Evolutionary conservation across 2,797 vertebrate species (phyloP).

Genomic region (Esox masquinongy): DNA sequence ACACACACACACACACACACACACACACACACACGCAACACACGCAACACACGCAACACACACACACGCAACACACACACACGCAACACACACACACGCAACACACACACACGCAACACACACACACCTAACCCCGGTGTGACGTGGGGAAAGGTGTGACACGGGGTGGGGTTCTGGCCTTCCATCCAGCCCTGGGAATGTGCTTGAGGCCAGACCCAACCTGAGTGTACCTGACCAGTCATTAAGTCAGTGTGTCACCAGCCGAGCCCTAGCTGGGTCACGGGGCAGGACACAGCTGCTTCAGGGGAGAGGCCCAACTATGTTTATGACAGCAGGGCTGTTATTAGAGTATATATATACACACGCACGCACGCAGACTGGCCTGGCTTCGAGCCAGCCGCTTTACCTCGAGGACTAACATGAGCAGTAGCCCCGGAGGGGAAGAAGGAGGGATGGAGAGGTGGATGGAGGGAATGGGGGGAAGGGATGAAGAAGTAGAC

Average conservation of each 20-base stretch:
- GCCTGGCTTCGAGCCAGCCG: constrained; percentile 51
- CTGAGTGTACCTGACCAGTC: constrained; percentile 13
- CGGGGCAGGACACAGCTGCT: too few species aligned
- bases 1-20: constrained; percentile 9
- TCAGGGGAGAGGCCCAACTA: too few species aligned
- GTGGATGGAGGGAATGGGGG: constrained; percentile 35
- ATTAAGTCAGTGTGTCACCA: too few species aligned
- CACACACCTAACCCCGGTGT: constrained; percentile 24
- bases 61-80: constrained; percentile 9
- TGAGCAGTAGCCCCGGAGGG: constrained; percentile 31
- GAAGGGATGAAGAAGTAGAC: constrained; percentile 45
- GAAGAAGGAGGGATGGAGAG: constrained; percentile 23
- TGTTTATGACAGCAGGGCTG: constrained; percentile 60
- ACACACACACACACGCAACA: constrained; percentile 1
- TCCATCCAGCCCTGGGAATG: constrained; percentile 54
- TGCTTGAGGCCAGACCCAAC: constrained; percentile 56
- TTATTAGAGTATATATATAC: constrained; percentile 69
- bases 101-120: constrained; percentile 1
- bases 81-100: constrained; percentile 1
- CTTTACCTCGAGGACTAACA: constrained; percentile 52
- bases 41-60: background rate
- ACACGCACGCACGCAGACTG: constrained; percentile 1
- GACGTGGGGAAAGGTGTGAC: constrained; percentile 20
- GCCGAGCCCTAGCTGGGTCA: too few species aligned
- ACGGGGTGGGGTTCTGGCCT: background rate